Conservation (phyloP, 1,140 invertebrate genomes). For the Camponotus vicinus region DNA sequence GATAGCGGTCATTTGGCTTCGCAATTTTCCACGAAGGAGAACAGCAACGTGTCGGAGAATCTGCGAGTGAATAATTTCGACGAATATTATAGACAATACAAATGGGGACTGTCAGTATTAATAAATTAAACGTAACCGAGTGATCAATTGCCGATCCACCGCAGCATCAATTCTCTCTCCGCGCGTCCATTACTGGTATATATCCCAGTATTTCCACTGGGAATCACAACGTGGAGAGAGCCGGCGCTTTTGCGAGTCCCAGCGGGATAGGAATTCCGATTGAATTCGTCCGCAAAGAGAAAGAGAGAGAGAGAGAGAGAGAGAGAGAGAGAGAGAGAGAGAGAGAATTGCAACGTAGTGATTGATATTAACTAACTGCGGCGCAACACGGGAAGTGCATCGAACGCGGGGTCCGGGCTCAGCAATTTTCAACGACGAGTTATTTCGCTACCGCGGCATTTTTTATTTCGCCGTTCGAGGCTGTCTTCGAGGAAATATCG, state of each 20-base stretch:
- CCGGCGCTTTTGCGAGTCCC: neutral
- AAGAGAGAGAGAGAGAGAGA: no score
- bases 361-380: slow-evolving; percentile 66
- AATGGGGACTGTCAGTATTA: neutral
- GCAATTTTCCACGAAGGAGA: neutral
- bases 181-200: neutral
- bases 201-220: neutral
- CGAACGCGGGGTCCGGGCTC: slow-evolving; percentile 35
- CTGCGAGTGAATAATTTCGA: neutral
- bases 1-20: neutral
- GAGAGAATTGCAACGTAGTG: slow-evolving; percentile 41
- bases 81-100: neutral
- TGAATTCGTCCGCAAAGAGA: slow-evolving; percentile 29
- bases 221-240: neutral
- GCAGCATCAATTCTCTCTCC: no score
- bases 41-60: neutral
- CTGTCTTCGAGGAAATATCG: slow-evolving; percentile 54
- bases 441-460: slow-evolving; percentile 66
- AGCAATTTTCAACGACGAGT: slow-evolving; percentile 68
- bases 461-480: slow-evolving; percentile 29
- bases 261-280: slow-evolving; percentile 43
- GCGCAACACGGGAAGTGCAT: slow-evolving; percentile 54
- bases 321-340: no score
- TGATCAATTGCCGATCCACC: neutral
- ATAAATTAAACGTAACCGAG: slow-evolving; percentile 1